Evolutionary conservation across 2,113 vertebrate species (phyloP).

Genomic region (Chloebia gouldiae): DNA sequence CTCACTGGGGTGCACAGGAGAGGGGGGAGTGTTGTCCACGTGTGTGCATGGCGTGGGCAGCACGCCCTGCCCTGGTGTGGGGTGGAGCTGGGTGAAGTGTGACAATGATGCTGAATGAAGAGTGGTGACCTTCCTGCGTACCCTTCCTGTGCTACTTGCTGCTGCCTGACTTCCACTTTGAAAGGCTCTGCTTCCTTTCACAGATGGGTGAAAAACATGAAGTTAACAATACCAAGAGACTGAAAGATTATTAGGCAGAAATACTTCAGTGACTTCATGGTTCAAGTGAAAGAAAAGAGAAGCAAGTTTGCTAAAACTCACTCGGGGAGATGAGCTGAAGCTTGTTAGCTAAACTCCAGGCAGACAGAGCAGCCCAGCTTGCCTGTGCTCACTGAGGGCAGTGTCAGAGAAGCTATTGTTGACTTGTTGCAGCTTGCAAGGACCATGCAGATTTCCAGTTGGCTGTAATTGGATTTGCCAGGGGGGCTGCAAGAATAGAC

Average conservation of each 20-base stretch:
- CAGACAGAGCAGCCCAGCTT: slow-evolving; percentile 43
- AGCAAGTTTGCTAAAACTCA: slow-evolving; percentile 37
- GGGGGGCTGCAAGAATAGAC: not conserved
- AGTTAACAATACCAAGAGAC: not conserved
- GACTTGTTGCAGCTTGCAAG: slow-evolving; percentile 72
- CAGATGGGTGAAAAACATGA: not conserved
- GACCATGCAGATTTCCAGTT: not conserved
- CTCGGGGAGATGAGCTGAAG: slow-evolving; percentile 59
- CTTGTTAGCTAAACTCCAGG: slow-evolving; percentile 69
- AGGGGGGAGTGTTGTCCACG: fast-evolving
- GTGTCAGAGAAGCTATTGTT: slow-evolving; percentile 47
- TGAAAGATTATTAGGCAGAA: not conserved
- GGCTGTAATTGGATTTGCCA: not conserved
- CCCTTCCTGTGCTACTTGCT: not conserved
- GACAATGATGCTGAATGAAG: not conserved
- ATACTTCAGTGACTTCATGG: not conserved
- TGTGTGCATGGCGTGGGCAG: fast-evolving
- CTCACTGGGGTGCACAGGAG: not conserved
- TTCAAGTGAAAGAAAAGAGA: not conserved
- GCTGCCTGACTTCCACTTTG: not conserved
- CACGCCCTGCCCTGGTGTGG: fast-evolving
- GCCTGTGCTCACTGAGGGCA: slow-evolving; percentile 43
- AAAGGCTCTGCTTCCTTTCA: not conserved
- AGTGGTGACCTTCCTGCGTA: not conserved
- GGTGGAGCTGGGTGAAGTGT: not conserved